A percentile compares a stretch with the other conserved stretches of the same genome.
These are phyloP conservation scores for Megathymus violae DNA, from an alignment of 1,140 invertebrate species.

Conservation along the genomic window DNA sequence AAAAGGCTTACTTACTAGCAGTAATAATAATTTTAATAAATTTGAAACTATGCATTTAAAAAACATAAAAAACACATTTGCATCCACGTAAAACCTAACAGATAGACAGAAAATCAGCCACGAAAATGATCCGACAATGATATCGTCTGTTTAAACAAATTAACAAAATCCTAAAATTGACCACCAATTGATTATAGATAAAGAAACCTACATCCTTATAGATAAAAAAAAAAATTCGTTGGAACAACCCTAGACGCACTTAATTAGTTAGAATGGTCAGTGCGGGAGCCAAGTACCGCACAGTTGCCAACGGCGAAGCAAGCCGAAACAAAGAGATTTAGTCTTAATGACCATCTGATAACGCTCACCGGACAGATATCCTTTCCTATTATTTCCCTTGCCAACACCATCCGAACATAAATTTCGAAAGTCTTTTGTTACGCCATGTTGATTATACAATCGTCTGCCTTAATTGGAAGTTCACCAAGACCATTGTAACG, in stretches of 20 bases:
- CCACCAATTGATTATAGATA: too few species aligned
- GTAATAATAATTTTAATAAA: too few species aligned
- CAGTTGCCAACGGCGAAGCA: constrained; percentile 21
- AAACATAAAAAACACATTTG: too few species aligned
- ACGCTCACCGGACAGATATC: constrained; percentile 27
- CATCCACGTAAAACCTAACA: too few species aligned
- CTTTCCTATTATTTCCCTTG: constrained; percentile 24
- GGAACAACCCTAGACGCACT: constrained; percentile 29
- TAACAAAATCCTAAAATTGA: too few species aligned
- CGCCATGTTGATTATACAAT: constrained; percentile 10
- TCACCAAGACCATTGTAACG: constrained; percentile 7
- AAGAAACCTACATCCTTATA: too few species aligned
- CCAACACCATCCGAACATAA: constrained; percentile 16
- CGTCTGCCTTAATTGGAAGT: constrained; percentile 20
- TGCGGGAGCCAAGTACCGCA: constrained; percentile 22
- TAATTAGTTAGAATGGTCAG: constrained; percentile 33
- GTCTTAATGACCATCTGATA: constrained; percentile 31
- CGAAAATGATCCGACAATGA: too few species aligned
- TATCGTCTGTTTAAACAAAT: too few species aligned
- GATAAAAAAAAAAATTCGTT: neutral
- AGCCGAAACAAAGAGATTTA: constrained; percentile 28
- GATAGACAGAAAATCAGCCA: too few species aligned
- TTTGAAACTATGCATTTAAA: too few species aligned
- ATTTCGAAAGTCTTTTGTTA: constrained; percentile 29
- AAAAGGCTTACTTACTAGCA: too few species aligned